phyloP scores from a whole-genome alignment of 1,140 invertebrate species.

The Nylanderia fulva region DNA sequence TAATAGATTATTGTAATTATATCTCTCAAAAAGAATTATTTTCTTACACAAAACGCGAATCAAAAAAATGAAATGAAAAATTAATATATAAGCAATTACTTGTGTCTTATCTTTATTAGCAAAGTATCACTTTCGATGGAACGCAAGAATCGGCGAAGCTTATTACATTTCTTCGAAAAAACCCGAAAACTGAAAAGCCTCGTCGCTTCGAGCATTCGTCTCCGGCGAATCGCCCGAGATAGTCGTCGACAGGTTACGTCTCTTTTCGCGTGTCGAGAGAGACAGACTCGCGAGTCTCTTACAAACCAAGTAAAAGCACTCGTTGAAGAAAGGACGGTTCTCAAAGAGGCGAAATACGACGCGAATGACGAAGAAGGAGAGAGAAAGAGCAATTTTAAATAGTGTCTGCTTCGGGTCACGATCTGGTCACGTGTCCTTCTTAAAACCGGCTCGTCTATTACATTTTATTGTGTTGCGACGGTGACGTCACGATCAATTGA shows the following conservation, averaged over 20 bases:
- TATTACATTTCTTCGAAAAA: neutral
- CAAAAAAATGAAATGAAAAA: no score
- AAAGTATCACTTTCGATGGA: constrained; percentile 9
- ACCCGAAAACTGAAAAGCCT: constrained; percentile 16
- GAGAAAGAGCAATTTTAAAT: constrained; percentile 46
- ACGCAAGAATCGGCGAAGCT: constrained; percentile 9
- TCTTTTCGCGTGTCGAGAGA: constrained; percentile 29
- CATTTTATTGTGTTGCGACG: constrained; percentile 69
- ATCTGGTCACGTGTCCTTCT: constrained; percentile 68
- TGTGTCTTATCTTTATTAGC: constrained; percentile 4
- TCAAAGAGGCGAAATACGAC: constrained; percentile 13
- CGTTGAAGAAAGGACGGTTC: constrained; percentile 5
- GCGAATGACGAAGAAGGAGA: constrained; percentile 3
- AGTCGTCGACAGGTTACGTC: neutral
- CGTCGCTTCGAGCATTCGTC: neutral
- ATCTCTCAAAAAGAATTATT: neutral
- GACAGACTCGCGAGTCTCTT: constrained; percentile 13
- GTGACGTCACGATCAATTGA: constrained; percentile 79
- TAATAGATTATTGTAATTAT: neutral
- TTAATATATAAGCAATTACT: constrained; percentile 22
- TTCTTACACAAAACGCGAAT: neutral
- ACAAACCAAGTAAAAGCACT: neutral
- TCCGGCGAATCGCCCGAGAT: neutral
- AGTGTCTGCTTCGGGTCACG: constrained; percentile 62
- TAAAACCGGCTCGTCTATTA: constrained; percentile 64